A percentile compares a stretch with the other conserved stretches of the same genome.
phyloP scores from a whole-genome alignment of 2,888 invertebrate genomes.

The Temnothorax rugatulus region DNA sequence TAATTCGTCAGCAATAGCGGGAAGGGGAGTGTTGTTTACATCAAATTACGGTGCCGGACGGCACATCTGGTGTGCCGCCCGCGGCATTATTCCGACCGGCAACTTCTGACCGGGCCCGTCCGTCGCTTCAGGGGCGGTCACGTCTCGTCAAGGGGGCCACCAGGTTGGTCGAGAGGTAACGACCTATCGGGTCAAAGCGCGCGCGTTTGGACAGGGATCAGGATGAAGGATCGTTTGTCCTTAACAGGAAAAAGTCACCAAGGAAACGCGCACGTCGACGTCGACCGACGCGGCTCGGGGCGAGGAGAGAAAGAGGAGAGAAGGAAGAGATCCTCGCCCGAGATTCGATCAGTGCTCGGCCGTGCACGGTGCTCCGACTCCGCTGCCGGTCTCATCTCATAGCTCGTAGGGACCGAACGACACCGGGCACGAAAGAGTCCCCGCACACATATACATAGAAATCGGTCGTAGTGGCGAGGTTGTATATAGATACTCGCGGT shows the following conservation, averaged over 20 bases:
- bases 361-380: slow-evolving; percentile 26
- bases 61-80: slow-evolving; percentile 43
- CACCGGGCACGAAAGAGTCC: slow-evolving; percentile 11
- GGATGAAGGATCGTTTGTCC: slow-evolving; percentile 54
- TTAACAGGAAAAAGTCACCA: slow-evolving; percentile 60
- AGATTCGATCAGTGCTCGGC: slow-evolving; percentile 70
- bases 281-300: slow-evolving; percentile 23
- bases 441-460: slow-evolving; percentile 9
- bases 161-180: slow-evolving; percentile 73
- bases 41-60: slow-evolving; percentile 45
- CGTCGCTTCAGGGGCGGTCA: slow-evolving; percentile 74
- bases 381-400: slow-evolving; percentile 45
- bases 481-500: slow-evolving; percentile 29
- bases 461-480: slow-evolving; percentile 8
- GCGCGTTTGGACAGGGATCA: slow-evolving; percentile 43
- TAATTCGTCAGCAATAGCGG: slow-evolving; percentile 22
- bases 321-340: slow-evolving; percentile 65
- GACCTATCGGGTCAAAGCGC: slow-evolving; percentile 72
- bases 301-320: slow-evolving; percentile 47
- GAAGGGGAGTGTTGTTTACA: slow-evolving; percentile 37
- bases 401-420: slow-evolving; percentile 28
- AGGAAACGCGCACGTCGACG: slow-evolving; percentile 64
- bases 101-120: slow-evolving; percentile 39
- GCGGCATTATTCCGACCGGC: slow-evolving; percentile 39
- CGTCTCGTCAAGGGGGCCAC: slow-evolving; percentile 76